Conservation (phyloP, 2,888 invertebrate genomes). For the Cataglyphis altisquamis region DNA sequence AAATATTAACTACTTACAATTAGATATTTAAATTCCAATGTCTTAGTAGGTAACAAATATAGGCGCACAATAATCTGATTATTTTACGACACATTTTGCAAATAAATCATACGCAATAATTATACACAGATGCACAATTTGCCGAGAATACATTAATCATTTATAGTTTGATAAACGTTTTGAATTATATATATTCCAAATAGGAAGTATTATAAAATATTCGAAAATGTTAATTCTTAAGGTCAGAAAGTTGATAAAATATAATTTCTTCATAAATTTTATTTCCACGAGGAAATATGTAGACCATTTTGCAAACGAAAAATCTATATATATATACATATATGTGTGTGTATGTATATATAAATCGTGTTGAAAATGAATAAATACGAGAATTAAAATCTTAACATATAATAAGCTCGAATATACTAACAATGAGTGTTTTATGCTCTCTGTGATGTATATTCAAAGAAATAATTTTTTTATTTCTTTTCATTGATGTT, state of each 20-base stretch:
- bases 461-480: not conserved
- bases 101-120: slow-evolving; percentile 24
- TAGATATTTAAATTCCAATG: slow-evolving; percentile 28
- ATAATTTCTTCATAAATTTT: not conserved
- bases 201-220: not conserved
- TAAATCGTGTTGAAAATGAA: not conserved
- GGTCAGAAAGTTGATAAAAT: not conserved
- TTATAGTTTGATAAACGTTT: not conserved
- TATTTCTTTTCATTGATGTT: not conserved
- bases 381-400: not conserved
- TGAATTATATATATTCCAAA: not conserved
- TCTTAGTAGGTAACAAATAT: not conserved
- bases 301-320: not conserved
- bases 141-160: not conserved
- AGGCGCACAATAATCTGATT: not conserved
- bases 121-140: not conserved
- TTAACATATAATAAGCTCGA: not conserved
- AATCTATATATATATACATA: not conserved
- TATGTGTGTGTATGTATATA: too few relatives aligned
- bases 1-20: slow-evolving; percentile 24
- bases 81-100: not conserved
- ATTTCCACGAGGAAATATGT: not conserved
- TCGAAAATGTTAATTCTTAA: slow-evolving; percentile 8
- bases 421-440: not conserved
- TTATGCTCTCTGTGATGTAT: not conserved